Evolutionary conservation across 2,888 invertebrate species (phyloP).

Genomic region (Hydrotaea cyrtoneurina): DNA sequence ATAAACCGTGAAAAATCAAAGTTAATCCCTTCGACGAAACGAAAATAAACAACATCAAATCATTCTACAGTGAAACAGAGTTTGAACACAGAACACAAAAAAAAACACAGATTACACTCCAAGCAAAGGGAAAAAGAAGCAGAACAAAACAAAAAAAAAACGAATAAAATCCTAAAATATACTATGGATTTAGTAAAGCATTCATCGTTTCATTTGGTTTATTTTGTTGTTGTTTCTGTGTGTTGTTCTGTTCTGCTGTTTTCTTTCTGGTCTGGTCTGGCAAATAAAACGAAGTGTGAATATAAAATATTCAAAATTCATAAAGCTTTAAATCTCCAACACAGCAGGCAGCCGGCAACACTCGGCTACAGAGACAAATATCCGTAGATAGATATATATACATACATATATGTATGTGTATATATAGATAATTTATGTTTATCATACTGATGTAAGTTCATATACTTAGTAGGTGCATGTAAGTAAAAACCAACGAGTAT

Average conservation of each 20-base stretch:
- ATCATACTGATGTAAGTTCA: constrained; percentile 2
- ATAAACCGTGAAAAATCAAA: constrained; percentile 61
- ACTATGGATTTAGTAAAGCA: constrained; percentile 45
- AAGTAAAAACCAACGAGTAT: background rate
- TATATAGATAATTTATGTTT: background rate
- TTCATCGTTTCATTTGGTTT: constrained; percentile 4
- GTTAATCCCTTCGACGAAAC: constrained; percentile 52
- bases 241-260: background rate
- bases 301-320: constrained; percentile 65
- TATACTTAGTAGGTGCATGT: constrained; percentile 8
- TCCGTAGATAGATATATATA: background rate
- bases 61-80: constrained; percentile 43
- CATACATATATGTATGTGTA: constrained; percentile 3
- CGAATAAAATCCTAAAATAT: constrained; percentile 51
- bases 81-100: background rate
- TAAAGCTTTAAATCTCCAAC: constrained; percentile 62
- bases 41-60: constrained; percentile 38
- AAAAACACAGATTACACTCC: constrained; percentile 11
- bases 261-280: background rate
- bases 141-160: too few relatives aligned
- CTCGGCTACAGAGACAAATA: background rate
- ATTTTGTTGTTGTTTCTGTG: constrained; percentile 12
- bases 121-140: background rate
- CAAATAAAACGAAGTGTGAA: constrained; percentile 56
- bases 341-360: constrained; percentile 28